Conservation (phyloP, 2,888 invertebrate species). For the Argyresthia albistria region DNA sequence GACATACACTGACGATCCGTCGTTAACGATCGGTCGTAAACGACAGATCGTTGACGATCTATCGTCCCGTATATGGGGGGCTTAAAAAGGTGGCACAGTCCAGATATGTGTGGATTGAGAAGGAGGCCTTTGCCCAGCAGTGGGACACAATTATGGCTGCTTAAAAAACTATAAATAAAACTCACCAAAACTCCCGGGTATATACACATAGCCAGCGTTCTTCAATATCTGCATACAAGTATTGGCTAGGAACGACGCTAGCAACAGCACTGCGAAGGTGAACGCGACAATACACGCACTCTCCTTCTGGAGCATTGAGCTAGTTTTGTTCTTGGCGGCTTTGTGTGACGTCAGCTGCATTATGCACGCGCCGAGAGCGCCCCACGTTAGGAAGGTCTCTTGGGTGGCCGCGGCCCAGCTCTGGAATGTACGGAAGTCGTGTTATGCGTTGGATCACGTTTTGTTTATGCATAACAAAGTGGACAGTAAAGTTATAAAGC, state of each 20-base stretch:
- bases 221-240: conserved; percentile 85
- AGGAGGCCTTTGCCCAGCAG: too few relatives aligned
- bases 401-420: conserved; percentile 93
- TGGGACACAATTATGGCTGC: too few relatives aligned
- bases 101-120: too few relatives aligned
- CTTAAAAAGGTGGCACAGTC: too few relatives aligned
- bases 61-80: too few relatives aligned
- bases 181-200: conserved; percentile 90
- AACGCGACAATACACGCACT: conserved; percentile 64
- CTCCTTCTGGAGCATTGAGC: conserved; percentile 53
- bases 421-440: conserved; percentile 36
- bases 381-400: conserved; percentile 92
- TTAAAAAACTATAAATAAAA: too few relatives aligned
- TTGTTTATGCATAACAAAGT: too few relatives aligned
- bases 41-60: too few relatives aligned
- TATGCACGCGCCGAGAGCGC: conserved; percentile 83
- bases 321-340: conserved; percentile 75
- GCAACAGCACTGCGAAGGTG: conserved; percentile 81
- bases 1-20: too few relatives aligned
- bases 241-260: conserved; percentile 86
- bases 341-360: conserved; percentile 87
- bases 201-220: conserved; percentile 80
- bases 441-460: too few relatives aligned
- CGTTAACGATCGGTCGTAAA: too few relatives aligned
- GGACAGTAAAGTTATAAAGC: too few relatives aligned